Evolutionary conservation across 1,140 invertebrate genomes (phyloP), one percentile per base, ranked within the genome.

Genomic region (Aradophagus sp.): DNA sequence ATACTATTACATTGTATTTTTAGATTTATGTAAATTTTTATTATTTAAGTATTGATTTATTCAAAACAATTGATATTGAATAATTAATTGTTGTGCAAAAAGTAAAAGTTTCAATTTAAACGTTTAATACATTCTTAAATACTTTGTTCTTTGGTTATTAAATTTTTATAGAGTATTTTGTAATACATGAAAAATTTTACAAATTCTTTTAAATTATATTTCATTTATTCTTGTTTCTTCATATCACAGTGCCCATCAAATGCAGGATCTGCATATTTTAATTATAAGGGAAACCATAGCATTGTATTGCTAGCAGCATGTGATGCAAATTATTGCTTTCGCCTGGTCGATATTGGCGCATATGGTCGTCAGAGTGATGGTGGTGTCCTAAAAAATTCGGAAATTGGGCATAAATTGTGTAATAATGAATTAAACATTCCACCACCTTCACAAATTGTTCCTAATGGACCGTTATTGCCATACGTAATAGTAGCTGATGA

Each of bases 331-430:
- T 34, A 50, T 27, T 11, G 34, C 5, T 47, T 47, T 15, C 27
- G 29, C 1, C n/a, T 47, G 2, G 16, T 47, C 1, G 42, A 19
- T 20, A 20, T 47, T 11, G 42, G 47, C 2, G 47, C 47, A 4
- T 50, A 36, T 27, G 32, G 34, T 15, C 17, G 66, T 4, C 16
- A 47, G 38, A 65, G 53, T 27, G 52, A 71, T 53, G 38, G 50
- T 11, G 44, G 31, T 4, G 47, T 62, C 16, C 38, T 50, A 16
- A 17, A 34, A 15, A 50, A 50, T 17, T 50, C 34, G 5, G 5
- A 11, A 27, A 36, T 50, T 10, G 11, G 17, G 1, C 5, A 23
- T 11, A 36, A 26, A 16, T 27, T 50, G 6, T 3, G 16, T 7
- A 38, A 38, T 26, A 20, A 19, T 5, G 19, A 36, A 50, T 4